These are phyloP conservation scores for Brassicogethes aeneus DNA, from an alignment of 2,888 invertebrate genomes.

Conservation along the genomic window DNA sequence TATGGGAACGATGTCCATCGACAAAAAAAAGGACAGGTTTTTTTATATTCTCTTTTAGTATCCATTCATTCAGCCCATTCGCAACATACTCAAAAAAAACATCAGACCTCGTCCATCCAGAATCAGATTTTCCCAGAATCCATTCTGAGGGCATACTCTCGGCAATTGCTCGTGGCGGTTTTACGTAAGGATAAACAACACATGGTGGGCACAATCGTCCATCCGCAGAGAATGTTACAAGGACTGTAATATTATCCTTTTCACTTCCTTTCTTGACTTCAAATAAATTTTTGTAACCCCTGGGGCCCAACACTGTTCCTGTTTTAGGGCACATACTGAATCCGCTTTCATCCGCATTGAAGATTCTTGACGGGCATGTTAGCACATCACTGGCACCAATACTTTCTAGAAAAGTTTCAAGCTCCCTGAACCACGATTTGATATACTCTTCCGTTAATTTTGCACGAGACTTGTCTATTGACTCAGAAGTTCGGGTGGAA, in stretches of 20 bases:
- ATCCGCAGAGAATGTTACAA: conserved; percentile 14
- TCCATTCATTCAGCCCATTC: conserved; percentile 19
- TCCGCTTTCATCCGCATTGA: too few relatives aligned
- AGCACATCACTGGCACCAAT: too few relatives aligned
- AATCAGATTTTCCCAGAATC: conserved; percentile 17
- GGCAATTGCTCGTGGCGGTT: conserved; percentile 13
- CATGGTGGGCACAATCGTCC: too few relatives aligned
- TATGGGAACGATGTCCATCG: conserved; percentile 26
- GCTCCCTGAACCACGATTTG: too few relatives aligned
- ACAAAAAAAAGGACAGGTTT: conserved; percentile 22
- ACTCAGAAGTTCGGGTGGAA: too few relatives aligned
- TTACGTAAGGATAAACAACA: conserved; percentile 15
- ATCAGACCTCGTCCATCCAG: conserved; percentile 24
- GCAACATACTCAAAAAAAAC: conserved; percentile 20
- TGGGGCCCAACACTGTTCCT: conserved; percentile 13
- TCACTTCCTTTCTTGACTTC: conserved; percentile 10
- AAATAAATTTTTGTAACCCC: conserved; percentile 11
- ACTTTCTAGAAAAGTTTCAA: too few relatives aligned
- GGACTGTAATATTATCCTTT: conserved; percentile 16
- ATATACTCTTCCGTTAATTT: too few relatives aligned
- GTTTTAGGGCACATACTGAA: too few relatives aligned
- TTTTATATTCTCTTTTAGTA: conserved; percentile 11
- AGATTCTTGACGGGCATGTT: too few relatives aligned
- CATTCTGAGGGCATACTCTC: conserved; percentile 15
- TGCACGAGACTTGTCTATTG: too few relatives aligned